Conservation (phyloP, 2,113 vertebrate species). For the Platichthys stellatus region DNA sequence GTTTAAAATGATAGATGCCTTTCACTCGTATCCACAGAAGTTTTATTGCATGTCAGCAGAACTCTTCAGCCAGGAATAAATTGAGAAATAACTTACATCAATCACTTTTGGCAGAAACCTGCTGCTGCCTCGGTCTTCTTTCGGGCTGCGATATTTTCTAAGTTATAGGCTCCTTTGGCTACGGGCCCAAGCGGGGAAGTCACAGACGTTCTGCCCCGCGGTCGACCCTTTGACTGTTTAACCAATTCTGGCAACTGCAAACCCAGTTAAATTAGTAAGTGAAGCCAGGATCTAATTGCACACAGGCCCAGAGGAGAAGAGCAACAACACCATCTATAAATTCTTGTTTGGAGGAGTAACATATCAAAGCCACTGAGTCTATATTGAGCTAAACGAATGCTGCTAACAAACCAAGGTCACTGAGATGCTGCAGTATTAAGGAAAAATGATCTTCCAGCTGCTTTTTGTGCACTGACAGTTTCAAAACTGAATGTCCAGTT, state of each 20-base stretch:
- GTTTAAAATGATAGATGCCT: conserved; percentile 68
- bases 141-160: conserved; percentile 18
- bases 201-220: conserved; percentile 2
- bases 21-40: conserved; percentile 47
- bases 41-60: conserved; percentile 66
- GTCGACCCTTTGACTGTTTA: conserved; percentile 26
- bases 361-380: conserved; percentile 7
- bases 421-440: neutral
- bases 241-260: conserved; percentile 17
- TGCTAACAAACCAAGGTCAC: conserved; percentile 12
- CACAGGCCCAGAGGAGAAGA: neutral
- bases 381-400: conserved; percentile 18
- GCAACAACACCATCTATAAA: conserved; percentile 30
- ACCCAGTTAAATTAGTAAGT: conserved; percentile 27
- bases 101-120: conserved; percentile 52
- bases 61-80: conserved; percentile 65
- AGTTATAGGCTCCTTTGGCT: conserved; percentile 8
- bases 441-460: neutral
- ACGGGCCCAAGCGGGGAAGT: neutral
- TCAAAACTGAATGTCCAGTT: too few relatives aligned
- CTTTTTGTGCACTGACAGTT: too few relatives aligned
- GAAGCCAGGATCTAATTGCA: neutral
- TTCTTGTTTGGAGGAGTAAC: conserved; percentile 34
- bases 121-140: conserved; percentile 21
- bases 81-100: conserved; percentile 66